A percentile compares a stretch with the other conserved stretches of the same genome.
Evolutionary conservation across 2,797 vertebrate species (phyloP).

Genomic region (Pachyuromys duprasi): DNA sequence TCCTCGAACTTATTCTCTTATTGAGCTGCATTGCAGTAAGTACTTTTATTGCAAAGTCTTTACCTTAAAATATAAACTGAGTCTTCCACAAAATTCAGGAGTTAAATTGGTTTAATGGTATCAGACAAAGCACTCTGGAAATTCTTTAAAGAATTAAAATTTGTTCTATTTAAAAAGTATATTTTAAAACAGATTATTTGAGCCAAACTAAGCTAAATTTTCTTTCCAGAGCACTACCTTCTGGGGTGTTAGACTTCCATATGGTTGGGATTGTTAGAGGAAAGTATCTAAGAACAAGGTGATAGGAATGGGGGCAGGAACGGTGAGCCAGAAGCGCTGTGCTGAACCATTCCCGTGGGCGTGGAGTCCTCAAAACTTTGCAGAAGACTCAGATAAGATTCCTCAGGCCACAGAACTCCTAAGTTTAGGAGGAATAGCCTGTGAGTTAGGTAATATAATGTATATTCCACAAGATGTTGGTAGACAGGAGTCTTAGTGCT

Average conservation of each 20-base stretch:
- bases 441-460: not conserved
- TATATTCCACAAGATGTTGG: slow-evolving; percentile 18
- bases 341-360: not conserved
- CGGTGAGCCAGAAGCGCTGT: not conserved
- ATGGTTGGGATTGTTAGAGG: not conserved
- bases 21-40: not conserved
- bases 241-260: not conserved
- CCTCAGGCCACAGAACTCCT: not conserved
- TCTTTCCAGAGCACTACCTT: slow-evolving; percentile 9
- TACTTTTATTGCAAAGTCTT: not conserved
- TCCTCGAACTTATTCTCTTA: not conserved
- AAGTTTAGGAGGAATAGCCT: not conserved
- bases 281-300: not conserved
- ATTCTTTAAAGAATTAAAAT: not conserved
- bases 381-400: not conserved
- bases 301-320: not conserved
- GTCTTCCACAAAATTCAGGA: not conserved
- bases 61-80: not conserved
- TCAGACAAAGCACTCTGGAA: not conserved
- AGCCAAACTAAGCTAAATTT: slow-evolving; percentile 35
- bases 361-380: not conserved
- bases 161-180: not conserved
- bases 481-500: not conserved
- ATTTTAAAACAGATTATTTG: slow-evolving; percentile 34
- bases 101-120: not conserved